These are phyloP conservation scores for Drosophila parabipectinata DNA, from an alignment of 1,140 invertebrate species.

Conservation along the genomic window DNA sequence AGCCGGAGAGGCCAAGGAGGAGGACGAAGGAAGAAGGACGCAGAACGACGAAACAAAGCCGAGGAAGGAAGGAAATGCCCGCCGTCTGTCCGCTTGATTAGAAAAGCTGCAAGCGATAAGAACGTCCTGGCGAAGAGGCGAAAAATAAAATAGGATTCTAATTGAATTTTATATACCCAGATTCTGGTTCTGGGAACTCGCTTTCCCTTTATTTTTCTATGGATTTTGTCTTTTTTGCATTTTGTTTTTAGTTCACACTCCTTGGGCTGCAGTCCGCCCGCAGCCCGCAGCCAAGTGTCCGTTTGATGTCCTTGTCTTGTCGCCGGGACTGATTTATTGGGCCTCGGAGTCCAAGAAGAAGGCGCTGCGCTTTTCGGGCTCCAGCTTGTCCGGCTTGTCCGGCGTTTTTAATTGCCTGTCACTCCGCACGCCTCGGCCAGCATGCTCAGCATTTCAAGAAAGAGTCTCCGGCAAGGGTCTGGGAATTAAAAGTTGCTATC, in stretches of 20 bases:
- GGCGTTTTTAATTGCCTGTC: constrained; percentile 76
- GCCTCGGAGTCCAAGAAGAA: constrained; percentile 31
- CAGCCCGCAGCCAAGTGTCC: constrained; percentile 42
- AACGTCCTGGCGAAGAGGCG: constrained; percentile 28
- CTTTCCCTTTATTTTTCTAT: constrained; percentile 6
- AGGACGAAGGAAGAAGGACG: neutral
- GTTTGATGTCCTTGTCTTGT: constrained; percentile 65
- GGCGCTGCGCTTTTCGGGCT: constrained; percentile 56
- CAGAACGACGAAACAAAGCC: constrained; percentile 14
- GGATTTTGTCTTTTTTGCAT: neutral
- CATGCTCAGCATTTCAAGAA: constrained; percentile 41
- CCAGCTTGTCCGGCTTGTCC: constrained; percentile 20
- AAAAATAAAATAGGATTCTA: constrained; percentile 67
- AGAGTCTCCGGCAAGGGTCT: neutral
- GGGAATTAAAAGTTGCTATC: neutral
- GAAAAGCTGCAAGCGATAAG: constrained; percentile 77
- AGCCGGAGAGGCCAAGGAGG: neutral
- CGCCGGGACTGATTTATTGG: constrained; percentile 69
- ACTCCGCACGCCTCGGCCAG: constrained; percentile 14
- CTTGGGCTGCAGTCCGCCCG: constrained; percentile 28
- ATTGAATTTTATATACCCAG: constrained; percentile 74
- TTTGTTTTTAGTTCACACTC: constrained; percentile 46
- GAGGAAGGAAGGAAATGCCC: constrained; percentile 56
- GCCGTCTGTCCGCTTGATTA: constrained; percentile 71
- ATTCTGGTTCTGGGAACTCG: constrained; percentile 21